Evolutionary conservation across 2,888 invertebrate species (phyloP).

Genomic region (Cryptosula pallasiana): DNA sequence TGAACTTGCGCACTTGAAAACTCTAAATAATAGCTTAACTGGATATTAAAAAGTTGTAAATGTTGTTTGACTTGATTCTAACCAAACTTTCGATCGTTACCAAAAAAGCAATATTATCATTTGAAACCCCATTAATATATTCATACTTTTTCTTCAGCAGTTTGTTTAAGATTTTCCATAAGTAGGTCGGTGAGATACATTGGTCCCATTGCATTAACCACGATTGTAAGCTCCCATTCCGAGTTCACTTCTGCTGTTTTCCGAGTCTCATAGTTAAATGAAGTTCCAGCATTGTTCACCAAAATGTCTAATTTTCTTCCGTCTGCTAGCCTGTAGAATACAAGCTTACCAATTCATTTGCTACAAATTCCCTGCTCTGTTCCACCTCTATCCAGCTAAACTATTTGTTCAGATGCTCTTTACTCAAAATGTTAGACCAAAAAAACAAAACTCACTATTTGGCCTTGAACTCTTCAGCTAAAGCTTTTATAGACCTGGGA

Average conservation of each 20-base stretch:
- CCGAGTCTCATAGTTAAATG: not conserved
- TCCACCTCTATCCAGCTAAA: no score
- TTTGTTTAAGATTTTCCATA: conserved; percentile 5
- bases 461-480: not conserved
- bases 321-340: conserved; percentile 8
- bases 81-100: no score
- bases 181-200: not conserved
- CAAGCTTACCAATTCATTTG: no score
- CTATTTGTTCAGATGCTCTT: no score
- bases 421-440: no score
- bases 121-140: no score
- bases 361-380: no score
- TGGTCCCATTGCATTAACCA: not conserved
- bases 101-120: no score
- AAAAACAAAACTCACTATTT: not conserved
- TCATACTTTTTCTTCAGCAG: not conserved
- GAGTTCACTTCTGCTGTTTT: not conserved
- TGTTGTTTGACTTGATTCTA: no score
- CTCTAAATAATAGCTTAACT: no score
- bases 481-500: not conserved
- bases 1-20: no score
- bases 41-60: no score
- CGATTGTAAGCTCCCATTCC: not conserved
- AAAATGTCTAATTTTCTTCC: not conserved
- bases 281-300: not conserved